Conservation (phyloP, 1,140 invertebrate species). For the Eubasilissa regina region DNA sequence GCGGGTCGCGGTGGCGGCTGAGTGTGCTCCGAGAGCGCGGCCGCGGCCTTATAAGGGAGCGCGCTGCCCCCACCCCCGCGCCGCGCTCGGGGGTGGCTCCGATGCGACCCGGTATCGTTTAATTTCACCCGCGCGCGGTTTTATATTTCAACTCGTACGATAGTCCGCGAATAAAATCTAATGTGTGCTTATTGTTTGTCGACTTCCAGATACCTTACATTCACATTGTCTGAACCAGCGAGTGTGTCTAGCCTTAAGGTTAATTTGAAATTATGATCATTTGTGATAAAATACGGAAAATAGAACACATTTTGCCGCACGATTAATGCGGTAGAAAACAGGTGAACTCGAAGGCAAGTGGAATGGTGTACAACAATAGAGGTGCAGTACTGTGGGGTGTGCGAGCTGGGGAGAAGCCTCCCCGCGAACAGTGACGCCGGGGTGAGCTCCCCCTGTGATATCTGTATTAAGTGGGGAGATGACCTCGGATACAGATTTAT, state of each 20-base stretch:
- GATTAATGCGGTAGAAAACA: background rate
- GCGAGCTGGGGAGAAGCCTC: background rate
- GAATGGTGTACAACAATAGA: conserved; percentile 16
- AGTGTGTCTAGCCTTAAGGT: no score
- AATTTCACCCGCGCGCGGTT: background rate
- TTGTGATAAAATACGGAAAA: no score
- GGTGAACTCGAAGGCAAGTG: conserved; percentile 36
- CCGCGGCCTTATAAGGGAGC: conserved; percentile 45
- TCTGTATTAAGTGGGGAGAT: background rate
- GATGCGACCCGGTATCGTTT: conserved; percentile 16
- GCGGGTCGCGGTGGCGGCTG: conserved; percentile 48
- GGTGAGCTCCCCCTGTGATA: conserved; percentile 6
- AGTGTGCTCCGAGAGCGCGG: conserved; percentile 44
- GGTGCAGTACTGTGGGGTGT: background rate
- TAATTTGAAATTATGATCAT: no score
- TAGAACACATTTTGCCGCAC: background rate
- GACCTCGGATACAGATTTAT: conserved; percentile 1
- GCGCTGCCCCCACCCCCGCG: conserved; percentile 16
- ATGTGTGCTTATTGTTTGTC: background rate
- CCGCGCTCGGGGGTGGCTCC: conserved; percentile 29
- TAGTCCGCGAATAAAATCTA: background rate
- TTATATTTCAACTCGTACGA: background rate
- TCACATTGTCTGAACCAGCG: no score
- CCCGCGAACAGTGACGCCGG: background rate
- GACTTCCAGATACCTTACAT: no score